Evolutionary conservation across 2,797 vertebrate genomes (phyloP).

Genomic region (Columba guinea): DNA sequence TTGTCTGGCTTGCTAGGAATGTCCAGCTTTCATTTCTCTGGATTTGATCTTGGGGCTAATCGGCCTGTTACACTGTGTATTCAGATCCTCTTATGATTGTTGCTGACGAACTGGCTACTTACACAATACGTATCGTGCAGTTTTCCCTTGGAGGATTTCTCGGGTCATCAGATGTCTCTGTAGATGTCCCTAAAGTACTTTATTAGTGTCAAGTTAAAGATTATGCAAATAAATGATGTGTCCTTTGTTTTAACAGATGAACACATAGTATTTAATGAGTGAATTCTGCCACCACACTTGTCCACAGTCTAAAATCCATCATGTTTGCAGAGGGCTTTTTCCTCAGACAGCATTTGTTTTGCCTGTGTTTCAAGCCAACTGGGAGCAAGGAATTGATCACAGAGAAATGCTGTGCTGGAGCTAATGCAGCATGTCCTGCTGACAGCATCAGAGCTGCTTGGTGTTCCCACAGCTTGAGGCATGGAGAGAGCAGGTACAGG

Average conservation of each 20-base stretch:
- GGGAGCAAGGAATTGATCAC: background rate
- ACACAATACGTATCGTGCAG: background rate
- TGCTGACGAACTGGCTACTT: background rate
- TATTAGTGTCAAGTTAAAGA: background rate
- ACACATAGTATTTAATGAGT: background rate
- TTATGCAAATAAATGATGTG: background rate
- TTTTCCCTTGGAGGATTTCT: background rate
- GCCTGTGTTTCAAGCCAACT: constrained; percentile 6
- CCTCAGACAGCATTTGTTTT: background rate
- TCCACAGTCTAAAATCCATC: background rate
- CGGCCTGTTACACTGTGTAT: rapidly evolving
- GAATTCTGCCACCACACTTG: background rate
- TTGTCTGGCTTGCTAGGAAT: background rate
- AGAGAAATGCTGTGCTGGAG: background rate
- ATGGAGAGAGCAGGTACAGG: background rate
- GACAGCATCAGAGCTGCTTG: constrained; percentile 7
- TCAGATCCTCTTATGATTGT: background rate
- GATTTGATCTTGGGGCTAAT: background rate
- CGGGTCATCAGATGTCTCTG: background rate
- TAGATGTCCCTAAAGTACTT: background rate
- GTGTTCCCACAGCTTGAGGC: constrained; percentile 24
- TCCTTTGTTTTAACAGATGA: background rate
- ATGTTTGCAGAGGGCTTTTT: background rate
- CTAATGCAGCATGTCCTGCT: background rate
- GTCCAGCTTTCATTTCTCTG: background rate